These are phyloP conservation scores for Drosophila rhopaloa DNA, from an alignment of 1,140 invertebrate species.

Conservation along the genomic window DNA sequence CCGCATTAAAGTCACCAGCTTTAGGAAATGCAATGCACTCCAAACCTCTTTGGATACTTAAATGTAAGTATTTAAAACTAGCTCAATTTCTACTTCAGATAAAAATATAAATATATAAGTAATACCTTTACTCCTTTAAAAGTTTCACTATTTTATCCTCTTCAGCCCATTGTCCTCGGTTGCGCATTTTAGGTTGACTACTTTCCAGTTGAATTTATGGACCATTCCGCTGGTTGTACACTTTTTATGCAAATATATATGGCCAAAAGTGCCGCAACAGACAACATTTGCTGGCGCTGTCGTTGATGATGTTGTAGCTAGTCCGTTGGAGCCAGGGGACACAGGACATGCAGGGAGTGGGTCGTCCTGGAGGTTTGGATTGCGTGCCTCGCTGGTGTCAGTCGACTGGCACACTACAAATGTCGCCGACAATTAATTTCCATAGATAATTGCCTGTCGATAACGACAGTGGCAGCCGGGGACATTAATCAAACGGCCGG, in stretches of 20 bases:
- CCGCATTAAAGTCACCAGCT: too few species aligned
- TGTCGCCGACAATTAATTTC: slow-evolving; percentile 68
- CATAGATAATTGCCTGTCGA: slow-evolving; percentile 73
- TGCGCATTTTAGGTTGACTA: slow-evolving; percentile 43
- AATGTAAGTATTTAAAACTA: too few species aligned
- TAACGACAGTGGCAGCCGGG: slow-evolving; percentile 51
- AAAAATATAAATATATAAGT: too few species aligned
- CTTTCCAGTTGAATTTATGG: slow-evolving; percentile 51
- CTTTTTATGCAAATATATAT: slow-evolving; percentile 62
- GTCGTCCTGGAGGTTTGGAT: slow-evolving; percentile 7
- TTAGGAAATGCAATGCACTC: too few species aligned
- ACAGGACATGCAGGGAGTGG: background rate
- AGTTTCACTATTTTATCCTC: background rate
- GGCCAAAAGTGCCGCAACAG: slow-evolving; percentile 46
- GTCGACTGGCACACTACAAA: slow-evolving; percentile 49
- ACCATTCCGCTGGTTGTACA: slow-evolving; percentile 42
- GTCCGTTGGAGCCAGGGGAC: background rate
- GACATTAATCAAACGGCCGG: slow-evolving; percentile 64
- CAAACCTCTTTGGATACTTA: too few species aligned
- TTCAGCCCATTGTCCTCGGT: slow-evolving; percentile 27
- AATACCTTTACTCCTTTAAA: background rate
- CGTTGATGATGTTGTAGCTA: slow-evolving; percentile 34
- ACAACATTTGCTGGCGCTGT: slow-evolving; percentile 43
- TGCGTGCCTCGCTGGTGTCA: slow-evolving; percentile 55
- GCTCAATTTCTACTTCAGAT: background rate